Conservation (phyloP, 1,140 invertebrate species). For the Asbolus verrucosus region DNA sequence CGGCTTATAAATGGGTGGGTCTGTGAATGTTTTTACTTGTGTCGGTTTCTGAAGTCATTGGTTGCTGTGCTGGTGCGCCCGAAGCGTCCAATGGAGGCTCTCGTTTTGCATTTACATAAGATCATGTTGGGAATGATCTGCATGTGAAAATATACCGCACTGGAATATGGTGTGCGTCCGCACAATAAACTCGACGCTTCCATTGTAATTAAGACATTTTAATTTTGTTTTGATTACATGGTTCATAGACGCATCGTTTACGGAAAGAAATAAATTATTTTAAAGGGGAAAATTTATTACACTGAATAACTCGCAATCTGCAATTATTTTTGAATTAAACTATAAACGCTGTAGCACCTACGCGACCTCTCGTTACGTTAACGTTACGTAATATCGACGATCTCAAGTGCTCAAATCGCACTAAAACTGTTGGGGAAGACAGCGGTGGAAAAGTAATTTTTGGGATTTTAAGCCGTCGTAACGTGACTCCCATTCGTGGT, state of each 20-base stretch:
- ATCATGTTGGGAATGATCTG: constrained; percentile 6
- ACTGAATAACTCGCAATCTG: neutral
- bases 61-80: constrained; percentile 13
- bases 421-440: too few species aligned
- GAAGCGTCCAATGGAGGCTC: constrained; percentile 18
- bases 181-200: neutral
- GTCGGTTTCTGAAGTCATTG: constrained; percentile 29
- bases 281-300: neutral
- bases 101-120: constrained; percentile 20
- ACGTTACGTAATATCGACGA: constrained; percentile 17
- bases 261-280: constrained; percentile 6
- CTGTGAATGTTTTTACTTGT: constrained; percentile 36
- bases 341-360: constrained; percentile 15
- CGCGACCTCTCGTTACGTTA: constrained; percentile 1
- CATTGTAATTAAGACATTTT: constrained; percentile 21
- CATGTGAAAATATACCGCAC: constrained; percentile 8
- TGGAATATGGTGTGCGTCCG: neutral
- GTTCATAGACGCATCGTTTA: constrained; percentile 1
- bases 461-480: too few species aligned
- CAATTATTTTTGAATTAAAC: constrained; percentile 29
- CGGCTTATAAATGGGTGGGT: constrained; percentile 16
- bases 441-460: too few species aligned
- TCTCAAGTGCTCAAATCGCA: too few species aligned
- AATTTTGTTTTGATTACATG: constrained; percentile 27
- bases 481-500: too few species aligned